A percentile compares a stretch with the other conserved stretches of the same genome.
These are phyloP conservation scores for Nycticebus coucang DNA, from an alignment of 2,113 vertebrate genomes.

Conservation along the genomic window DNA sequence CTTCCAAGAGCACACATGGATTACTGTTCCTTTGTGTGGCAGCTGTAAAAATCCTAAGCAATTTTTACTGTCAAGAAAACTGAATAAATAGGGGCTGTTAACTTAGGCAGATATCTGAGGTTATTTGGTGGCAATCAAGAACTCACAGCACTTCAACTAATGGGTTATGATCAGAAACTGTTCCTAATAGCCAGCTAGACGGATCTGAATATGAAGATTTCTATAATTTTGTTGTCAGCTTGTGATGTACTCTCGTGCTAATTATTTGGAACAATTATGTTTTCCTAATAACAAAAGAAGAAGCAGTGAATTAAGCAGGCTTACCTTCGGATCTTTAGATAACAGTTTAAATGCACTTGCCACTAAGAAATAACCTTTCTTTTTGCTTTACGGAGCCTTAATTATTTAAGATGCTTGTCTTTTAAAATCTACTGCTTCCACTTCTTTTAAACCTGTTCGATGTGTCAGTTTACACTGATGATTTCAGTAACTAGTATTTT, in stretches of 20 bases:
- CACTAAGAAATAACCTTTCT: conserved; percentile 87
- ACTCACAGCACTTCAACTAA: conserved; percentile 88
- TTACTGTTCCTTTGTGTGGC: conserved; percentile 86
- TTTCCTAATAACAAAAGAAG: conserved; percentile 92
- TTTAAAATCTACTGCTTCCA: conserved; percentile 81
- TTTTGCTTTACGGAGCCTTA: conserved; percentile 83
- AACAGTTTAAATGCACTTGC: conserved; percentile 89
- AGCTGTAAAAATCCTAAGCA: conserved; percentile 86
- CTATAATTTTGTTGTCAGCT: conserved; percentile 93
- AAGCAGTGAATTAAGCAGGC: conserved; percentile 89
- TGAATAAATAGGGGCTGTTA: conserved; percentile 87
- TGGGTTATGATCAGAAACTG: conserved; percentile 90
- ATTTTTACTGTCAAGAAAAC: conserved; percentile 88
- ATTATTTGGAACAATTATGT: conserved; percentile 93
- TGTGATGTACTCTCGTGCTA: conserved; percentile 90
- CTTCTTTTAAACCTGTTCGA: conserved; percentile 82
- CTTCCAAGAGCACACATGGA: conserved; percentile 73
- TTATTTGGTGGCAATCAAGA: conserved; percentile 89
- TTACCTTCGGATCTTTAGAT: conserved; percentile 89
- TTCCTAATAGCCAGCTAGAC: conserved; percentile 90
- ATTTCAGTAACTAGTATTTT: conserved; percentile 88
- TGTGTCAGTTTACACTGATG: conserved; percentile 87
- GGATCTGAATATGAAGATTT: conserved; percentile 90
- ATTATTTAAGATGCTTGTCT: conserved; percentile 88
- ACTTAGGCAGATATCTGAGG: conserved; percentile 87